Conservation (phyloP, 2,113 vertebrate species). For the Ptyas mucosa region DNA sequence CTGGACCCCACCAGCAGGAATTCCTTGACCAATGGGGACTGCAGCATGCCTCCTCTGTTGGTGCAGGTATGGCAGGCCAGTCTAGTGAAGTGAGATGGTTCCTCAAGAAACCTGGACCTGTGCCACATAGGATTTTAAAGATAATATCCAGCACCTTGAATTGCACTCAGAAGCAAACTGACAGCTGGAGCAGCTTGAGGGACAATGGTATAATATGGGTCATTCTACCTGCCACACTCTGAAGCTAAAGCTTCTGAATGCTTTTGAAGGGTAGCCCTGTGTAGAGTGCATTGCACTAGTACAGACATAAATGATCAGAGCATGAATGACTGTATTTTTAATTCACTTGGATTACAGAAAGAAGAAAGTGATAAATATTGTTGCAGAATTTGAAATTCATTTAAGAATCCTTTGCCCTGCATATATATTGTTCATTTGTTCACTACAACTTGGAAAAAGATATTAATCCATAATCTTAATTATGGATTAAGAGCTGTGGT, state of each 20-base stretch:
- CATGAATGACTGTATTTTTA: background rate
- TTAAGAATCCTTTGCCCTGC: background rate
- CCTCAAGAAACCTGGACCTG: background rate
- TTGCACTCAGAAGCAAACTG: too few species aligned
- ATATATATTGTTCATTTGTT: background rate
- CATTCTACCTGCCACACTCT: too few species aligned
- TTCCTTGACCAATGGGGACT: background rate
- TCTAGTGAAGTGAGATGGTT: background rate
- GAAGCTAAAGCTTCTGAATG: background rate
- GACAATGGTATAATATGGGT: too few species aligned
- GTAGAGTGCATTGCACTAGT: background rate
- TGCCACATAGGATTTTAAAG: too few species aligned
- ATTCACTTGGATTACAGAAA: background rate
- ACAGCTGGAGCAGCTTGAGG: too few species aligned
- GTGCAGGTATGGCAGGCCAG: background rate
- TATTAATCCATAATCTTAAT: background rate
- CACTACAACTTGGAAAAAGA: background rate
- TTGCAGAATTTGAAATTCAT: background rate
- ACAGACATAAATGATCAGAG: background rate
- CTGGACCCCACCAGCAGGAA: background rate
- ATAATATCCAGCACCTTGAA: too few species aligned
- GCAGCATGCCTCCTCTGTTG: background rate
- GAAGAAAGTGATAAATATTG: constrained; percentile 4
- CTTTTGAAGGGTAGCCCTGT: background rate
- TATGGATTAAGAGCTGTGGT: too few species aligned